Percentiles rank a stretch among this genome's conserved stretches.
Conservation (phyloP, 2,888 invertebrate genomes). For the Phengaris arion region DNA sequence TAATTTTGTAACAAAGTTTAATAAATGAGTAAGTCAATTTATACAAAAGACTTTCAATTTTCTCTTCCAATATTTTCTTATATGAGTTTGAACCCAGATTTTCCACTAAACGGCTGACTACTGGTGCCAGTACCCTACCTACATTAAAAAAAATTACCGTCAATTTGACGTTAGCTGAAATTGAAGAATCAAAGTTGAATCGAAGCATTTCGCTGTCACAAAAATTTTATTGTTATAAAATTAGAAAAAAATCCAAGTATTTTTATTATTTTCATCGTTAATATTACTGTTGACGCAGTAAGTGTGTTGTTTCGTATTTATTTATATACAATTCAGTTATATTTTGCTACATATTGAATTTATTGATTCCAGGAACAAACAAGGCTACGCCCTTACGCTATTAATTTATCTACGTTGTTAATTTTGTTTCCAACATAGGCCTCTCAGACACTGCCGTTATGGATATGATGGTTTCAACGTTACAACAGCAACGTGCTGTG, state of each 20-base stretch:
- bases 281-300: not conserved
- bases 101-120: too few relatives aligned
- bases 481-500: constrained; percentile 95
- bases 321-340: not conserved
- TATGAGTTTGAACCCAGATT: too few relatives aligned
- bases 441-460: constrained; percentile 93
- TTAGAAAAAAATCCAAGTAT: not conserved
- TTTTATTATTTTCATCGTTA: not conserved
- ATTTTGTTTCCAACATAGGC: constrained; percentile 85
- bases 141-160: not conserved
- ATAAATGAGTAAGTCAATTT: too few relatives aligned
- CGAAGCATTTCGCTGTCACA: not conserved
- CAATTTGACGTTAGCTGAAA: not conserved
- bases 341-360: constrained; percentile 22
- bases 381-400: constrained; percentile 72
- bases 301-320: not conserved
- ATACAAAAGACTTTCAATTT: too few relatives aligned
- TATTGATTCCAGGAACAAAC: constrained; percentile 35
- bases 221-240: not conserved
- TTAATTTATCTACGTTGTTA: constrained; percentile 55
- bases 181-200: not conserved
- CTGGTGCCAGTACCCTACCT: too few relatives aligned
- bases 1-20: too few relatives aligned
- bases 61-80: too few relatives aligned
- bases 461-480: constrained; percentile 95